Conservation (phyloP, 2,888 invertebrate genomes). For the Xanthia icteritia region DNA sequence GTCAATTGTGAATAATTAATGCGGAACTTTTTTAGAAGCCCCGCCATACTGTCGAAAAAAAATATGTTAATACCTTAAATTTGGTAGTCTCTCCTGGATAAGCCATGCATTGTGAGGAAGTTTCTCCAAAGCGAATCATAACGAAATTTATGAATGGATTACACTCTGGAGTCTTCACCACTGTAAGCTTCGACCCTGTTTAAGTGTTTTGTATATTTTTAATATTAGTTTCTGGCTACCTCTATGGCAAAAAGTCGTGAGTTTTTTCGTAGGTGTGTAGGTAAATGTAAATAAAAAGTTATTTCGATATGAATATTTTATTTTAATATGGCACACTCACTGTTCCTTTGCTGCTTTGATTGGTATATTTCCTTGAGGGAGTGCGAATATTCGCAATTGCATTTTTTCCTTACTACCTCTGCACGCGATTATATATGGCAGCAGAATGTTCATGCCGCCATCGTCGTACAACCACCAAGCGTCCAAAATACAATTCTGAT, state of each 20-base stretch:
- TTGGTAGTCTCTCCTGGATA: neutral
- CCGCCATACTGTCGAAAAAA: constrained; percentile 94
- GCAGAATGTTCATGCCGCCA: constrained; percentile 95
- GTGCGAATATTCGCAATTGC: constrained; percentile 93
- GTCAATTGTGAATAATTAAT: constrained; percentile 97
- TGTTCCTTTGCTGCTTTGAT: constrained; percentile 94
- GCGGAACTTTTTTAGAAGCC: constrained; percentile 96
- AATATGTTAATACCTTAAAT: neutral
- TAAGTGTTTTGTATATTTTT: too few species aligned
- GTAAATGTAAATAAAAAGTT: neutral
- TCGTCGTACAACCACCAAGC: constrained; percentile 99
- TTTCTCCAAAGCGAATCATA: neutral
- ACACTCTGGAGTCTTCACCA: neutral
- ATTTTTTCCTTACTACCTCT: constrained; percentile 92
- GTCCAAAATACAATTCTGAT: constrained; percentile 85
- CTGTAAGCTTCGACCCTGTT: neutral
- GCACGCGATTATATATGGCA: constrained; percentile 95
- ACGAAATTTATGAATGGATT: neutral
- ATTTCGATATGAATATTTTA: neutral
- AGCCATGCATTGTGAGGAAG: neutral
- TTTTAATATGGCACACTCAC: constrained; percentile 87
- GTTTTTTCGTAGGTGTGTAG: neutral
- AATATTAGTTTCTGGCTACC: too few species aligned
- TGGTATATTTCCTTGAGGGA: constrained; percentile 92
- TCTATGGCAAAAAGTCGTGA: too few species aligned